phyloP scores from a whole-genome alignment of 1,140 invertebrate species.

The Magallana angulata region DNA sequence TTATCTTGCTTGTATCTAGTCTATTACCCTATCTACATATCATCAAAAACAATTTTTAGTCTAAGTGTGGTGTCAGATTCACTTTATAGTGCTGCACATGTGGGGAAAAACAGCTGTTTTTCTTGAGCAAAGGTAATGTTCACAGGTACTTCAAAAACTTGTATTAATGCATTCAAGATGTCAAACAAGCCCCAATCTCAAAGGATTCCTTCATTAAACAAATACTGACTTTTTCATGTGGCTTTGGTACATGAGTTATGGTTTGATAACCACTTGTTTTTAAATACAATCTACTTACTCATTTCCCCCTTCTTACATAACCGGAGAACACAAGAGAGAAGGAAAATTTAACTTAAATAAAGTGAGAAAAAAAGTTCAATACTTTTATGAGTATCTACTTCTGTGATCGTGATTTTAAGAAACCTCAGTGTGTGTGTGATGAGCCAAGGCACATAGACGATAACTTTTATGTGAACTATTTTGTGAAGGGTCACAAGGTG shows the following conservation, averaged over 20 bases:
- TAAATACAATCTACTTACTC: background rate
- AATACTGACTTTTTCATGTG: slow-evolving; percentile 38
- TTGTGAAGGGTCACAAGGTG: slow-evolving; percentile 29
- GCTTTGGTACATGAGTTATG: slow-evolving; percentile 14
- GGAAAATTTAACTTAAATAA: background rate
- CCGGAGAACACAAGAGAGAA: background rate
- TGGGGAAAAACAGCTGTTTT: slow-evolving; percentile 33
- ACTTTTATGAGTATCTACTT: background rate
- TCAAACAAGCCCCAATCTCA: slow-evolving; percentile 26
- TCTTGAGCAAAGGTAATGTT: slow-evolving; percentile 35
- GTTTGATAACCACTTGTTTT: slow-evolving; percentile 34
- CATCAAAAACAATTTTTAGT: slow-evolving; percentile 30
- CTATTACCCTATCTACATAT: slow-evolving; percentile 24
- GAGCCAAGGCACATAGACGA: slow-evolving; percentile 17
- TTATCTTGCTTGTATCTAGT: slow-evolving; percentile 25
- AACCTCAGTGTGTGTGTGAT: background rate
- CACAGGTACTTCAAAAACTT: slow-evolving; percentile 36
- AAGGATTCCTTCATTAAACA: slow-evolving; percentile 31
- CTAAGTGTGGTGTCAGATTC: slow-evolving; percentile 35
- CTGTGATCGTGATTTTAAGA: background rate
- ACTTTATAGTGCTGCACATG: slow-evolving; percentile 35
- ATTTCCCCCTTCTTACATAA: slow-evolving; percentile 1
- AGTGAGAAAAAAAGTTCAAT: background rate
- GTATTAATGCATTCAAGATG: slow-evolving; percentile 38
- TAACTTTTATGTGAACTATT: slow-evolving; percentile 32